Evolutionary conservation across 2,113 vertebrate species (phyloP), one percentile per base, ranked within the genome.

Genomic region (Azemiops feae): DNA sequence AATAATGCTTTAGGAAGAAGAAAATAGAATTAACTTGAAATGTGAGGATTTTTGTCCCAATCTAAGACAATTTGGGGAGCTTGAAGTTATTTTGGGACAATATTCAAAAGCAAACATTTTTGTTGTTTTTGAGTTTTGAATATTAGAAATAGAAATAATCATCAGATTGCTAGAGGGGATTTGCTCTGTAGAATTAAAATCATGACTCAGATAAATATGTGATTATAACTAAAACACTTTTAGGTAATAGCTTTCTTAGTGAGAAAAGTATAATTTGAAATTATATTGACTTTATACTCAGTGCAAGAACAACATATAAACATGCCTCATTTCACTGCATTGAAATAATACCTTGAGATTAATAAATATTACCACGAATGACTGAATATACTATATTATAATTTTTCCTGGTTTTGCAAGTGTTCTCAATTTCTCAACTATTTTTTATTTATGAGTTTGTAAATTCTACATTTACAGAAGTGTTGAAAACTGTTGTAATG

Each of bases 101-200:
- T 96, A 96, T 95, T 91, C 89, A 95, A 93, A 92, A 95, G 81
- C 43, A 94, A 81, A 91, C 94, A 3, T 55, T 88, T 91, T 1
- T 92, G 86, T 96, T 97, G 53, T 95, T 43, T 89, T 96, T 97
- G 96, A 93, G 89, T 96, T 96, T n/a, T 0, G 10, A 91, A 54
- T 93, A 94, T 88, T 93, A 92, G 69, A 74, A 93, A 94, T 91
- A 60, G 52, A 93, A 88, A 91, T 39, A 90, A 91, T 94, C 34
- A 87, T 2, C 94, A n/a, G 47, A 88, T 91, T 95, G 90, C n/a
- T 74, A 20, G 54, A 96, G 69, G 6, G 25, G 11, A 50, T 54
- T 50, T 94, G 94, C 16, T 30, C 8, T 34, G 3, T 69, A 57
- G 27, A 91, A 57, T 53, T 92, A 27, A 27, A 8, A 23, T 23